These are phyloP conservation scores for Carduelis carduelis DNA, from an alignment of 2,797 vertebrate species.

Conservation along the genomic window DNA sequence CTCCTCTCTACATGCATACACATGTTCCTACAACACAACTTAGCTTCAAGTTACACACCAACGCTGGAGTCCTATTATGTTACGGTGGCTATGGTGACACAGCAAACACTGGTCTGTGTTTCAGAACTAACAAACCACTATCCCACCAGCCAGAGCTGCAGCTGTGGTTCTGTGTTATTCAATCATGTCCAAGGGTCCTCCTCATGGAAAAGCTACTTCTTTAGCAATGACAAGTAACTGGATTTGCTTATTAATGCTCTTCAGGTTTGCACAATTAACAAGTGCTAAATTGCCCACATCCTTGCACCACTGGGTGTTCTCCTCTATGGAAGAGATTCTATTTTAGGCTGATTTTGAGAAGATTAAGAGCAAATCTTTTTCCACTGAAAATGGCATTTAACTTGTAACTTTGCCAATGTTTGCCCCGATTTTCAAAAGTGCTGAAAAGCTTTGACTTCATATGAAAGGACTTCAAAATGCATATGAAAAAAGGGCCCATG, in stretches of 20 bases:
- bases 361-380: accelerated
- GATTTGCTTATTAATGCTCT: background rate
- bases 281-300: background rate
- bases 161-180: background rate
- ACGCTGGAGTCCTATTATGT: background rate
- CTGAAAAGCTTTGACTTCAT: background rate
- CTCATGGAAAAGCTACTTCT: background rate
- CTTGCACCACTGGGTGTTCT: background rate
- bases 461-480: background rate
- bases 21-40: background rate
- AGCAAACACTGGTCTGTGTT: background rate
- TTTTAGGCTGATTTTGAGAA: background rate
- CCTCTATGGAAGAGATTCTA: background rate
- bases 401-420: background rate
- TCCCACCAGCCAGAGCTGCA: background rate
- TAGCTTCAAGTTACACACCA: background rate
- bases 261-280: background rate
- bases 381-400: background rate
- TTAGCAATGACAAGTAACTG: background rate
- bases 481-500: background rate
- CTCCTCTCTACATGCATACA: background rate
- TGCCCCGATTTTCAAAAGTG: background rate
- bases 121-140: background rate
- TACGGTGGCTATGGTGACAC: background rate
- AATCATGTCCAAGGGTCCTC: background rate